Evolutionary conservation across 2,113 vertebrate genomes (phyloP).

Genomic region (Marmota monax): DNA sequence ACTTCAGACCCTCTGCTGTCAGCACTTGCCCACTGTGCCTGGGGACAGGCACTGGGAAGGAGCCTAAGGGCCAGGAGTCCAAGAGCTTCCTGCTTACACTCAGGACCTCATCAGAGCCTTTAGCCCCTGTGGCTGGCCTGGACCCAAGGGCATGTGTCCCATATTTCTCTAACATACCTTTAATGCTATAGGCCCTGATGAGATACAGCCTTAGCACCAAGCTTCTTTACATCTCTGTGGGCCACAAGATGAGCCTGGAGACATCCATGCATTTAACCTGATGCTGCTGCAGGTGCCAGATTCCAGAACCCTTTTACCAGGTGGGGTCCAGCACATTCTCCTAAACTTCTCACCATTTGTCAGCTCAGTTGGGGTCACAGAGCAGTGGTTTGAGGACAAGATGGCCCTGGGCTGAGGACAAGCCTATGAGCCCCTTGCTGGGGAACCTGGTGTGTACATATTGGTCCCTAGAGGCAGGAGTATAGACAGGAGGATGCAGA

Average conservation of each 20-base stretch:
- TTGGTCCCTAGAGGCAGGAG: background rate
- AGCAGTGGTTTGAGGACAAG: background rate
- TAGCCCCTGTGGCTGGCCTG: no score
- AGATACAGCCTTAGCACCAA: conserved; percentile 90
- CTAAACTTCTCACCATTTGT: no score
- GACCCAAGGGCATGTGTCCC: background rate
- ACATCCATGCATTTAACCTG: conserved; percentile 91
- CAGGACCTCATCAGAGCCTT: background rate
- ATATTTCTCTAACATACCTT: background rate
- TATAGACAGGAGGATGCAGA: background rate
- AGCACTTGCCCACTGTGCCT: background rate
- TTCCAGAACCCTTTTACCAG: conserved; percentile 97
- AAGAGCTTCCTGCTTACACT: background rate
- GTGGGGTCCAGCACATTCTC: conserved; percentile 60
- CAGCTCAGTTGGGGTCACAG: background rate
- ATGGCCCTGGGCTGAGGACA: background rate
- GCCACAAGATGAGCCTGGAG: conserved; percentile 90
- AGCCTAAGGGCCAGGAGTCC: background rate
- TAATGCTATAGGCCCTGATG: conserved; percentile 89
- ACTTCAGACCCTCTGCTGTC: background rate
- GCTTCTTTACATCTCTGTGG: conserved; percentile 95
- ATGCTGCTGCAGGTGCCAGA: conserved; percentile 92
- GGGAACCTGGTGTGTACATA: no score
- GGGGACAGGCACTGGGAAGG: background rate
- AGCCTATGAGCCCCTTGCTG: background rate